These are phyloP conservation scores for Eristalis pertinax DNA, from an alignment of 2,888 invertebrate species.

Conservation along the genomic window DNA sequence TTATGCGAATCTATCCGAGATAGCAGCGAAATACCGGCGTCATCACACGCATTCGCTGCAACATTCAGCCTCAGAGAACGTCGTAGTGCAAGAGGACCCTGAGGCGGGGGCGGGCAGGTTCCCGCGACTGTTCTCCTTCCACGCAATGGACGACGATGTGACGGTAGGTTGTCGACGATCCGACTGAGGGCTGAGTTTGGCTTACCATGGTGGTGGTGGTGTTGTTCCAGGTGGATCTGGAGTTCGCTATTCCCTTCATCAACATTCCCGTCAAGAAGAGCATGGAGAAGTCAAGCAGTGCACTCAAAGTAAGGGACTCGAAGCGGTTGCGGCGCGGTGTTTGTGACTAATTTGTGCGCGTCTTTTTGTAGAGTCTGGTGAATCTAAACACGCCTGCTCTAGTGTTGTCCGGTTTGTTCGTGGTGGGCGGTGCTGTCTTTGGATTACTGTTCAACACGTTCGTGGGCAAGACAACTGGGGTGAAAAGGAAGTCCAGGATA, in stretches of 20 bases:
- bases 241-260: conserved; percentile 85
- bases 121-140: conserved; percentile 73
- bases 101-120: conserved; percentile 18
- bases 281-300: conserved; percentile 76
- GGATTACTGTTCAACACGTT: conserved; percentile 60
- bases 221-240: conserved; percentile 83
- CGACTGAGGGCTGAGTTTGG: not conserved
- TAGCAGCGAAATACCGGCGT: conserved; percentile 6
- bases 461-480: conserved; percentile 48
- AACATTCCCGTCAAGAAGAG: conserved; percentile 83
- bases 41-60: conserved; percentile 14
- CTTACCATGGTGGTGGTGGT: not conserved
- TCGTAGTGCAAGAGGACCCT: not conserved
- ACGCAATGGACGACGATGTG: conserved; percentile 76
- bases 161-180: conserved; percentile 52
- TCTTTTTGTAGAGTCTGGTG: conserved; percentile 78
- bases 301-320: conserved; percentile 67
- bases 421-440: conserved; percentile 81
- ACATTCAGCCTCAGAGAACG: not conserved
- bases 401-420: conserved; percentile 82
- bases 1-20: conserved; percentile 36
- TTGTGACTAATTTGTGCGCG: not conserved
- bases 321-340: not conserved
- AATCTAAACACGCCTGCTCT: conserved; percentile 84
- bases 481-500: conserved; percentile 50